Percentiles rank a stretch among this genome's conserved stretches.
Evolutionary conservation across 2,888 invertebrate species (phyloP).

Genomic region (Dastarcus helophoroides): DNA sequence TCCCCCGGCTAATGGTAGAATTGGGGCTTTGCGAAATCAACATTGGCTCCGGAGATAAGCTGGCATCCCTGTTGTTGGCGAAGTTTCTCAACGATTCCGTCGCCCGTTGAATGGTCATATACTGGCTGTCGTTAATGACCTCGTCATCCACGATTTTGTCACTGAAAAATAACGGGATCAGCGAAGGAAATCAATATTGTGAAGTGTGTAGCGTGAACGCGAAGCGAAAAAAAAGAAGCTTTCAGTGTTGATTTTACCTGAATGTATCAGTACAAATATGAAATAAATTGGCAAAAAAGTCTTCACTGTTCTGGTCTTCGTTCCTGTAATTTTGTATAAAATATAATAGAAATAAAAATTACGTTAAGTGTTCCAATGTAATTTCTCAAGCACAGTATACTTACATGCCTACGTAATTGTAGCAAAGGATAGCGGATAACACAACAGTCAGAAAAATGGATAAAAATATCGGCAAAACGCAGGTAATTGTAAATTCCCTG

Average conservation of each 20-base stretch:
- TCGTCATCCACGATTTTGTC: not conserved
- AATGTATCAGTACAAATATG: conserved; percentile 57
- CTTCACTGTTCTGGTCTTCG: conserved; percentile 51
- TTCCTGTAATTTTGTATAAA: conserved; percentile 38
- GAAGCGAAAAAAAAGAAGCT: conserved; percentile 7
- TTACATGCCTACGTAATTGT: conserved; percentile 68
- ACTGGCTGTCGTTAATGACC: conserved; percentile 1
- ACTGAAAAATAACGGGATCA: conserved; percentile 1
- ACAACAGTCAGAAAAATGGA: conserved; percentile 54
- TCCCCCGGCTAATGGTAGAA: conserved; percentile 30
- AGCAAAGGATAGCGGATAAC: conserved; percentile 61
- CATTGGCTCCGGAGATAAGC: conserved; percentile 27
- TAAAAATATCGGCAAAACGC: conserved; percentile 57
- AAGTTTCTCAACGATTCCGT: conserved; percentile 3
- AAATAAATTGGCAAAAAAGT: conserved; percentile 58
- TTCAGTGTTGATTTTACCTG: conserved; percentile 27
- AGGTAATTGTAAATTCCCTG: conserved; percentile 55
- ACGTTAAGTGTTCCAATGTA: conserved; percentile 8
- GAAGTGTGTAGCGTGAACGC: not conserved
- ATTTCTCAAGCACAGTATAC: conserved; percentile 30
- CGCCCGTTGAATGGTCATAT: conserved; percentile 2
- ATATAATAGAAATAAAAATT: conserved; percentile 8
- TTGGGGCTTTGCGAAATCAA: conserved; percentile 29
- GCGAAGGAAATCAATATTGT: conserved; percentile 1
- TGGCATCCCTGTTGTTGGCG: not conserved